Evolutionary conservation across 2,888 invertebrate species (phyloP), one percentile per base, ranked within the genome.

Genomic region (Bugulina stolonifera): DNA sequence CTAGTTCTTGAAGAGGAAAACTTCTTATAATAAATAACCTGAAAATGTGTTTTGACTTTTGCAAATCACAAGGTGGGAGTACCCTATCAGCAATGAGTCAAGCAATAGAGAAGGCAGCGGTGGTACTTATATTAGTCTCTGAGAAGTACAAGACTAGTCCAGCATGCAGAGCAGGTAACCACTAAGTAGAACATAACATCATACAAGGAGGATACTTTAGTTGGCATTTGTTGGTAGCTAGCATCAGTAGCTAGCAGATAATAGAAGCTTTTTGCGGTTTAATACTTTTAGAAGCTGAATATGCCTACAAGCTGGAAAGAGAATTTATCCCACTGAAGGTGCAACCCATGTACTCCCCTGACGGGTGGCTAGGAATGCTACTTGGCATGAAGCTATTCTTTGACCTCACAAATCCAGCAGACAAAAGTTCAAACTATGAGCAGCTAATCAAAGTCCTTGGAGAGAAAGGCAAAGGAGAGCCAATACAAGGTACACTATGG

Each of bases 131-230:
- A 3, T 79, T 81, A 74, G 78, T 81, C 78, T 80, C 82, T 25
- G 79, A 82, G 74, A 80, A 79, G 72, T 83, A 82, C 76, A 82
- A 83, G 72, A 78, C 80, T 69, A 81, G 81, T 72, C 81, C 81
- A 14, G 79, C 76, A 72, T 81, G 81, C 75, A 74, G 82, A 69
- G 80, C 82, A 76, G 82, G 82, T 81, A 64, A 57, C n/a, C 57
- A n/a, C n/a, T n/a, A n/a, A n/a, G n/a, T n/a, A n/a, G n/a, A n/a
- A n/a, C n/a, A n/a, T n/a, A n/a, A n/a, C n/a, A n/a, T n/a, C n/a
- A n/a, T n/a, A n/a, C n/a, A n/a, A n/a, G n/a, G n/a, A n/a, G n/a
- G n/a, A n/a, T n/a, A n/a, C n/a, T n/a, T n/a, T n/a, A n/a, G n/a
- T n/a, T n/a, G n/a, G n/a, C n/a, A n/a, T n/a, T n/a, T n/a, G n/a